These are phyloP conservation scores for Harpalus rubripes DNA, from an alignment of 2,888 invertebrate species.

Conservation along the genomic window DNA sequence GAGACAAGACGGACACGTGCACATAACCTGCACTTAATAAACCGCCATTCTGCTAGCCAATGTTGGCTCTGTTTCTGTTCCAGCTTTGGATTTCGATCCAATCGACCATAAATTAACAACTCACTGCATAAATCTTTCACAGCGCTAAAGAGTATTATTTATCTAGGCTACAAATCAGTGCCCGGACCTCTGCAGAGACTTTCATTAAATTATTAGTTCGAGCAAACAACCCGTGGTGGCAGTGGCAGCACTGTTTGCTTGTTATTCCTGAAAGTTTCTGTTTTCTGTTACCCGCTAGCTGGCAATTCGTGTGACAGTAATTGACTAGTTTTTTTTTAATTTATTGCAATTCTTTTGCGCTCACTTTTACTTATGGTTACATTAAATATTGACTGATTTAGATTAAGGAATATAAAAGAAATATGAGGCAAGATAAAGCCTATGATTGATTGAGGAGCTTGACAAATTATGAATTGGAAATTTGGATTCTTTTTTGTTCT, in stretches of 20 bases:
- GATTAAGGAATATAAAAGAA: too few species aligned
- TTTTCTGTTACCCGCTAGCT: conserved; percentile 14
- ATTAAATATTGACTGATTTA: too few species aligned
- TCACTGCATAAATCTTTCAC: conserved; percentile 28
- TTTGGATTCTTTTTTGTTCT: too few species aligned
- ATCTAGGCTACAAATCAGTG: conserved; percentile 49
- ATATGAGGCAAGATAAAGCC: too few species aligned
- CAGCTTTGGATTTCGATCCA: conserved; percentile 17
- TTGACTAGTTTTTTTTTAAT: conserved; percentile 5
- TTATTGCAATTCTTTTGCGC: too few species aligned
- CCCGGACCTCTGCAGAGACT: conserved; percentile 30
- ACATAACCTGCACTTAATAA: conserved; percentile 46
- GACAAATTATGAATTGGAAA: too few species aligned
- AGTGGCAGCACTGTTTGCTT: conserved; percentile 15
- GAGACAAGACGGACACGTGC: conserved; percentile 46
- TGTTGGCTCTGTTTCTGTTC: neutral
- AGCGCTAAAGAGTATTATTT: conserved; percentile 44
- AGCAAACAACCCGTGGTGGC: conserved; percentile 28
- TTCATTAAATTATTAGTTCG: conserved; percentile 45
- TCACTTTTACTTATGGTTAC: too few species aligned
- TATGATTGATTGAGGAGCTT: too few species aligned
- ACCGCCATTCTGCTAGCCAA: conserved; percentile 3
- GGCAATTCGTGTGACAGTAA: neutral
- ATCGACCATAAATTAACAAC: conserved; percentile 44
- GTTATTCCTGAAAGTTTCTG: conserved; percentile 29